phyloP scores from a whole-genome alignment of 2,113 vertebrate genomes.

The Brienomyrus longianalis region DNA sequence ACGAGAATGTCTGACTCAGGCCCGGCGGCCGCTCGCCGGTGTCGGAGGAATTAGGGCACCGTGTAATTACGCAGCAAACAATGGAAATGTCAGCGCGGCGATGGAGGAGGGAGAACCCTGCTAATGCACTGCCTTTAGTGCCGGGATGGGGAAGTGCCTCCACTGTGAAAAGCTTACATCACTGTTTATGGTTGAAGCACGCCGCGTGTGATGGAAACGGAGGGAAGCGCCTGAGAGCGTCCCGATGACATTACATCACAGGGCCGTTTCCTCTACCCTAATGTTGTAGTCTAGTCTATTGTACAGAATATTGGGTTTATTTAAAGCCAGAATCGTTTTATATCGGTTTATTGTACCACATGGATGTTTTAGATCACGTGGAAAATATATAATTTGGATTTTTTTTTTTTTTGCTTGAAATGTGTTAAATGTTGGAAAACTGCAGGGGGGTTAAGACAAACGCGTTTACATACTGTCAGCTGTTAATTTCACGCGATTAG shows the following conservation, averaged over 20 bases:
- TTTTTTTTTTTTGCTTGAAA: not conserved
- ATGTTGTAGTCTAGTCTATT: not conserved
- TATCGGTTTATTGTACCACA: not conserved
- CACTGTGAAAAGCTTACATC: not conserved
- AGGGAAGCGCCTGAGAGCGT: not conserved
- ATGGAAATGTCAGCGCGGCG: conserved; percentile 5
- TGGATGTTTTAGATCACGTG: not conserved
- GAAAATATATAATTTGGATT: not conserved
- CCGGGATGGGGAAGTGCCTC: not conserved
- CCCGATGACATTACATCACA: not conserved
- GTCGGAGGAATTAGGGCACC: conserved; percentile 7
- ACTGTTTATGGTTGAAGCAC: not conserved
- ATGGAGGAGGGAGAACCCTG: not conserved
- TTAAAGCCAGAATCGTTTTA: not conserved
- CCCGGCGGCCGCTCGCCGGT: not conserved
- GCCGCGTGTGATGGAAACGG: not conserved
- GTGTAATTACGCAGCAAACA: conserved; percentile 11
- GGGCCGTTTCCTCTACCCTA: not conserved
- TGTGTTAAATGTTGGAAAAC: not conserved
- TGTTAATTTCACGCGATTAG: not conserved
- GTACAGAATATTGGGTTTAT: not conserved
- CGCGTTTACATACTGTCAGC: not conserved
- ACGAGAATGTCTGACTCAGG: not conserved
- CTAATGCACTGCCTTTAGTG: not conserved
- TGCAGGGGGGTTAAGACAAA: not conserved